Base-by-base conservation (phyloP, 2,888 invertebrate genomes). In the Synergus umbraculus region DNA sequence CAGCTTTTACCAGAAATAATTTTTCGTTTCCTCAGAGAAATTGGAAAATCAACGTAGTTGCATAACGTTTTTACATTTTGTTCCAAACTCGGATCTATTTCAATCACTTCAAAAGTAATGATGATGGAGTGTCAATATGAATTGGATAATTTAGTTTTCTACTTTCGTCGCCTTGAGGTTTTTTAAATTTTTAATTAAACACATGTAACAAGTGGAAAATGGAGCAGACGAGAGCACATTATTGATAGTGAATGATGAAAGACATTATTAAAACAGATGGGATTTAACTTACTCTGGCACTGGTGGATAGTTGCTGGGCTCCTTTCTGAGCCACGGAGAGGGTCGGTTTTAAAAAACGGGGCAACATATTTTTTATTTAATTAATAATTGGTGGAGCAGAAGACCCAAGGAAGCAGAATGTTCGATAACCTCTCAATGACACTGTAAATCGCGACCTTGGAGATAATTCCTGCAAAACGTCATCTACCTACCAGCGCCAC, bases 301-400 rank as follows among this genome's bases (percentile, higher is more conserved):
- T 90, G n/a, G 91, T 92, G 15, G 91, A 91, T 18, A 92, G 80
- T 76, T 88, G 88, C 78, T 91, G 91, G 5, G 88, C 89, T 81
- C 91, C 90, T 79, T 87, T 89, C 76, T 88, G 87, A 64, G 88
- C 90, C 46, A 88, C 85, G 78, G 82, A 81, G 80, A 90, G 78
- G 29, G 87, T 87, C 46, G 90, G 89, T 82, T 86, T 91, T 13
- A 91, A 67, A 64, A 91, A 88, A 81, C 91, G 88, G 77, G 90
- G 90, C 85, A 92, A 81, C 92, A 92, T 92, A 3, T 4, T 37
- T 37, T 37, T 37, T 37, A 37, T 80, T 87, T 90, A 80, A 80
- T 63, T 1, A 73, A 73, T 4, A 73, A 29, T 4, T 29, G 15
- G 10, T 12, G 22, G 15, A 73, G 29, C 29, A 37, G 15, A 73